Evolutionary conservation across 2,888 invertebrate genomes (phyloP).

Genomic region (Troglohyphantes excavatus): DNA sequence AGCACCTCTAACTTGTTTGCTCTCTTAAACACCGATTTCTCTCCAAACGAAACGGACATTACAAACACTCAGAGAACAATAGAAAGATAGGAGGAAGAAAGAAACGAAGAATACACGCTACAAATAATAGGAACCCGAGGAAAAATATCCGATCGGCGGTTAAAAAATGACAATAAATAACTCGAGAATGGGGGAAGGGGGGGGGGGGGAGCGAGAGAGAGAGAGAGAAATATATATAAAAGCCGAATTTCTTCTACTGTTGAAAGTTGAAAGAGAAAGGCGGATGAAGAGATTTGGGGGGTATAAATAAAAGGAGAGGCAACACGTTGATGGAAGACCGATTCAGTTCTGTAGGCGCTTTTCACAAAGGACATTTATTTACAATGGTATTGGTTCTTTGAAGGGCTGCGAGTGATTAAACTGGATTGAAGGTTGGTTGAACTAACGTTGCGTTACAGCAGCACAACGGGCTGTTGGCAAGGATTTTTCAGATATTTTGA

Average conservation of each 20-base stretch:
- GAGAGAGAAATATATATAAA: constrained; percentile 55
- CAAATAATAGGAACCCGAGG: constrained; percentile 9
- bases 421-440: too few relatives aligned
- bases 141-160: constrained; percentile 59
- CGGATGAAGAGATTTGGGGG: constrained; percentile 36
- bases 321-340: constrained; percentile 64
- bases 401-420: constrained; percentile 3
- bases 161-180: constrained; percentile 75
- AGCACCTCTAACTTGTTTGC: background rate
- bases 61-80: constrained; percentile 1
- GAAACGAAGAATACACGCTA: too few relatives aligned
- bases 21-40: background rate
- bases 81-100: background rate
- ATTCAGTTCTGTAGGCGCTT: constrained; percentile 45
- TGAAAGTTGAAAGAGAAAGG: constrained; percentile 24
- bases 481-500: too few relatives aligned
- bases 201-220: too few relatives aligned
- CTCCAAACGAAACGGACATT: background rate
- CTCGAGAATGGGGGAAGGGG: constrained; percentile 11
- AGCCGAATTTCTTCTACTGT: constrained; percentile 27
- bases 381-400: constrained; percentile 22
- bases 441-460: too few relatives aligned
- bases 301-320: constrained; percentile 34
- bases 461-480: too few relatives aligned
- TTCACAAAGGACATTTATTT: constrained; percentile 59